These are phyloP conservation scores for Anguilla japonica DNA, from an alignment of 2,113 vertebrate species.

Conservation along the genomic window DNA sequence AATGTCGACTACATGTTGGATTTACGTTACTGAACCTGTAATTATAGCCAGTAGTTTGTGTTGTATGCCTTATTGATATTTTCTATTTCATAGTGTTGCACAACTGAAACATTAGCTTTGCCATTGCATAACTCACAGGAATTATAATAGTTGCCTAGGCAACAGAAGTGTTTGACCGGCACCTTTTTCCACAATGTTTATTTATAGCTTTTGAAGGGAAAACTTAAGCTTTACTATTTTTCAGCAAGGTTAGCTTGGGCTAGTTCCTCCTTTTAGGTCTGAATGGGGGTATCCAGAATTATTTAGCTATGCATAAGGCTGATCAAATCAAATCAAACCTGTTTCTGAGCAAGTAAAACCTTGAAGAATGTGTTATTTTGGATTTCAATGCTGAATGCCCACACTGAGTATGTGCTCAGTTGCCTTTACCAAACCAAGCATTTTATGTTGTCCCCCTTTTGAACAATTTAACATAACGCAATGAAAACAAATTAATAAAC, in stretches of 20 bases:
- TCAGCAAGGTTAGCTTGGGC: background rate
- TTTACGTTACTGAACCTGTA: background rate
- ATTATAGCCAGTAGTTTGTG: background rate
- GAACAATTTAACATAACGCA: background rate
- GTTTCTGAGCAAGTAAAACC: background rate
- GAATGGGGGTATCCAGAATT: background rate
- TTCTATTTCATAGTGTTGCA: background rate
- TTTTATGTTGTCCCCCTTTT: background rate
- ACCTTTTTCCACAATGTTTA: background rate
- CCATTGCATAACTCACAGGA: background rate
- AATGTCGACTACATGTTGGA: background rate
- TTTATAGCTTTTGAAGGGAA: background rate
- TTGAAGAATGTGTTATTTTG: background rate
- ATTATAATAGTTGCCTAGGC: conserved; percentile 2
- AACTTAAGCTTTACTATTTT: background rate
- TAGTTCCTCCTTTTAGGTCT: background rate
- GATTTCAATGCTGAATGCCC: background rate
- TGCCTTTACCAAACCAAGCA: background rate
- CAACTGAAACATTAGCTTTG: background rate
- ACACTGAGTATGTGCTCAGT: background rate
- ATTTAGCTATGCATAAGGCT: background rate
- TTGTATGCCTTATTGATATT: background rate
- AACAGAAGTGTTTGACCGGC: background rate
- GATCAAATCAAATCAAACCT: background rate
- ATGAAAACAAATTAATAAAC: background rate